phyloP scores from a whole-genome alignment of 1,140 invertebrate species.

The Pectinophora gossypiella region DNA sequence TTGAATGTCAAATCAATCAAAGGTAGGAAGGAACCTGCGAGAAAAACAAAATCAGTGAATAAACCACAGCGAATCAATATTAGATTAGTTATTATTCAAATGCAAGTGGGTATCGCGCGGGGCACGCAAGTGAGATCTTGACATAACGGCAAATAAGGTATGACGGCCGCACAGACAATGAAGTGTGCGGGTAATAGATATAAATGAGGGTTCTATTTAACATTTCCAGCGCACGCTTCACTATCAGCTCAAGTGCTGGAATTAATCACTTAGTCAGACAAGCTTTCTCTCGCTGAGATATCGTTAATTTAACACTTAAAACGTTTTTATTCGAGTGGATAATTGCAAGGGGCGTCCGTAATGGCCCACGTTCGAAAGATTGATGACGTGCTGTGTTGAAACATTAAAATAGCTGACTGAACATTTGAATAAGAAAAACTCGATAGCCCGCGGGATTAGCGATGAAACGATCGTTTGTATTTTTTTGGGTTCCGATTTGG shows the following conservation, averaged over 20 bases:
- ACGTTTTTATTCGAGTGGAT: conserved; percentile 70
- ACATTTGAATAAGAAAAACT: conserved; percentile 62
- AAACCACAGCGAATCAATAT: no score
- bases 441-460: conserved; percentile 41
- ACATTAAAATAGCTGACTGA: conserved; percentile 61
- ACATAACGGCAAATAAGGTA: neutral
- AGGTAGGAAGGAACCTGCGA: no score
- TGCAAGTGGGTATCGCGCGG: no score
- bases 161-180: neutral
- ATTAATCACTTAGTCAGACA: conserved; percentile 62
- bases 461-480: conserved; percentile 43
- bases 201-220: conserved; percentile 1
- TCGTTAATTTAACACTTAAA: conserved; percentile 73
- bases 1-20: no score
- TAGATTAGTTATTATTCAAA: no score
- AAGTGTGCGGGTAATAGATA: neutral
- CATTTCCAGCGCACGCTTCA: conserved; percentile 10
- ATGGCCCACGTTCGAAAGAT: conserved; percentile 63
- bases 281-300: conserved; percentile 58
- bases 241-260: conserved; percentile 31
- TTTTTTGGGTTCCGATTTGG: conserved; percentile 29
- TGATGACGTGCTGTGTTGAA: conserved; percentile 58
- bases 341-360: conserved; percentile 60
- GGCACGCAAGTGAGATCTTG: no score
- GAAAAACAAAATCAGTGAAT: no score